phyloP scores from a whole-genome alignment of 2,797 vertebrate species.

The Thunnus albacares region DNA sequence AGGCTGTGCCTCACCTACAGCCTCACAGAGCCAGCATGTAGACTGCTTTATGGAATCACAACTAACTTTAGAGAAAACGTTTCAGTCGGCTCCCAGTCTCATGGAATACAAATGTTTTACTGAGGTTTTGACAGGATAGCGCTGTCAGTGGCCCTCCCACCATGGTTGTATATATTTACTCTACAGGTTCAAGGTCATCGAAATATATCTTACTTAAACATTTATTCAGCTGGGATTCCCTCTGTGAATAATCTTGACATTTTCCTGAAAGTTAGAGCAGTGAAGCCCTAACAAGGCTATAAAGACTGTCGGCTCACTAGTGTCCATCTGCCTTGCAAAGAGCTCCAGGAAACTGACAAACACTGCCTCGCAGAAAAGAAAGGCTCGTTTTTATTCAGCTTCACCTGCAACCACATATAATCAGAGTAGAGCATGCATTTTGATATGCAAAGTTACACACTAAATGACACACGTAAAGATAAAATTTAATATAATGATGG shows the following conservation, averaged over 20 bases:
- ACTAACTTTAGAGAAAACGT: too few relatives aligned
- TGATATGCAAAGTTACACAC: conserved; percentile 23
- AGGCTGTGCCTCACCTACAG: too few relatives aligned
- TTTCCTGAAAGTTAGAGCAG: conserved; percentile 64
- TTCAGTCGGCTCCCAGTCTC: not conserved
- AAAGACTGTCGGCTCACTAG: conserved; percentile 35
- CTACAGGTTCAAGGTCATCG: conserved; percentile 25
- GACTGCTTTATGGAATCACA: not conserved
- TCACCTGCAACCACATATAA: conserved; percentile 18
- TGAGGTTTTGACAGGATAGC: not conserved
- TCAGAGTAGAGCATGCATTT: conserved; percentile 2
- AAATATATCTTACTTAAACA: conserved; percentile 34
- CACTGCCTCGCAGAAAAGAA: not conserved
- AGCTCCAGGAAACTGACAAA: conserved; percentile 22
- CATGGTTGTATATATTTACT: conserved; percentile 45
- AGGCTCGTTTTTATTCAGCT: conserved; percentile 17
- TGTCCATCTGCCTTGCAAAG: conserved; percentile 46
- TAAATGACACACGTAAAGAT: conserved; percentile 38
- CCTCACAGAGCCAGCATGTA: not conserved
- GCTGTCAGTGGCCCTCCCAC: not conserved
- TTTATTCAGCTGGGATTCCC: conserved; percentile 47
- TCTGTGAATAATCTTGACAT: conserved; percentile 57
- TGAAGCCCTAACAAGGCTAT: conserved; percentile 32
- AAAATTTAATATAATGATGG: conserved; percentile 30
- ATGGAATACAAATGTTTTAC: not conserved